Percentiles rank a stretch among this genome's conserved stretches.
Conservation (phyloP, 2,797 vertebrate species). For the Epinephelus malabaricus region DNA sequence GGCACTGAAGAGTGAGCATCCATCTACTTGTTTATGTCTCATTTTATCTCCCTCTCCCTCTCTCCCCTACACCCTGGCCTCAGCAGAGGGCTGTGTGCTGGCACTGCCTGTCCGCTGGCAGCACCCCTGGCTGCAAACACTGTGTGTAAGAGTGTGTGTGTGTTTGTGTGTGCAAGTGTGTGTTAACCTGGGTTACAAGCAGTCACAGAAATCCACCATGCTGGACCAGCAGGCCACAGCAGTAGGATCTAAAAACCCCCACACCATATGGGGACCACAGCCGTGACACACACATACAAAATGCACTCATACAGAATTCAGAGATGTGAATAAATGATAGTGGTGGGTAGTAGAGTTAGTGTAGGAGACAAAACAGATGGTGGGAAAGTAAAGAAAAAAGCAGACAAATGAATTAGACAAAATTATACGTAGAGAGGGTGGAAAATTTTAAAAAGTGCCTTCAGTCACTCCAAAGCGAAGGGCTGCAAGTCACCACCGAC, state of each 20-base stretch:
- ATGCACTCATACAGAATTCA: constrained; percentile 16
- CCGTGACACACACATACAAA: constrained; percentile 25
- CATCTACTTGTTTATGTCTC: constrained; percentile 82
- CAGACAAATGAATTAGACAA: constrained; percentile 16
- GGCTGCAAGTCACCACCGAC: constrained; percentile 83
- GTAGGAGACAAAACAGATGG: constrained; percentile 43
- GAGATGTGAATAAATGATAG: constrained; percentile 47
- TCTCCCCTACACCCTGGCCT: constrained; percentile 50
- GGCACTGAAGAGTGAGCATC: constrained; percentile 88
- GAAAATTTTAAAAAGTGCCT: constrained; percentile 3
- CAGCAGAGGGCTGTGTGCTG: constrained; percentile 58
- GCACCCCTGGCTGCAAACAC: constrained; percentile 66
- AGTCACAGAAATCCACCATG: constrained; percentile 56
- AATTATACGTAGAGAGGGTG: not conserved
- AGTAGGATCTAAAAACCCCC: constrained; percentile 43
- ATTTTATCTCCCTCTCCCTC: constrained; percentile 63
- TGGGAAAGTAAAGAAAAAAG: constrained; percentile 23
- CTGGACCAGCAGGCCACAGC: constrained; percentile 74
- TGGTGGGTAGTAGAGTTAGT: constrained; percentile 19
- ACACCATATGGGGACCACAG: constrained; percentile 78
- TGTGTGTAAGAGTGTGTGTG: constrained; percentile 26
- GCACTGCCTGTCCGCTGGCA: constrained; percentile 70
- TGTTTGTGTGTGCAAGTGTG: constrained; percentile 32
- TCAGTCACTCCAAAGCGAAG: constrained; percentile 66
- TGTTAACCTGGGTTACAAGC: constrained; percentile 72